Conservation (phyloP, 2,888 invertebrate species). For the Acleris laterana region DNA sequence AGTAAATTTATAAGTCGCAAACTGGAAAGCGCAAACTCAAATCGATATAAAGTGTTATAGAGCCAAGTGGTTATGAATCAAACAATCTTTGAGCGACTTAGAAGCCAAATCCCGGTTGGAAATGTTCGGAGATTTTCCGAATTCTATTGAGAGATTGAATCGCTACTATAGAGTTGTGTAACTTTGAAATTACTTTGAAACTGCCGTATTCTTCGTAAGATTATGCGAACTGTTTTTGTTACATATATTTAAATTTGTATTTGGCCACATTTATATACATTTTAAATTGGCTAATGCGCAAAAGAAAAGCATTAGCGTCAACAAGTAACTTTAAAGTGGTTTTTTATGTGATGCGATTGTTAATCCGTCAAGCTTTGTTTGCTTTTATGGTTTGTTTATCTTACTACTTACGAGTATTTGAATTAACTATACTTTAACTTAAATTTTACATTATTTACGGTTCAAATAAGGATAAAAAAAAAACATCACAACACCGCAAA, state of each 20-base stretch:
- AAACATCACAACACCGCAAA: too few species aligned
- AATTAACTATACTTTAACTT: too few species aligned
- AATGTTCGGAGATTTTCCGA: slow-evolving; percentile 43
- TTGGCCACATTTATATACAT: not conserved
- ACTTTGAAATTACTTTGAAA: slow-evolving; percentile 23
- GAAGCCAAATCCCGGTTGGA: slow-evolving; percentile 44
- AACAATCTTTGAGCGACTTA: slow-evolving; percentile 50
- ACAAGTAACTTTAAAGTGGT: not conserved
- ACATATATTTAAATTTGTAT: not conserved
- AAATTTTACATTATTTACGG: too few species aligned
- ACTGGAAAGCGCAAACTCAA: slow-evolving; percentile 36
- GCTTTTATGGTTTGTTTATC: too few species aligned
- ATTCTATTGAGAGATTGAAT: slow-evolving; percentile 27
- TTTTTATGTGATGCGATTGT: not conserved
- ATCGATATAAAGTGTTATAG: slow-evolving; percentile 39
- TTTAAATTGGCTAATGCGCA: not conserved
- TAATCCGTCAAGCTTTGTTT: too few species aligned
- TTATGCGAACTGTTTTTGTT: not conserved
- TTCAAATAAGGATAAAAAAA: too few species aligned
- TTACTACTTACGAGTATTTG: too few species aligned
- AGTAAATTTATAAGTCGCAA: not conserved
- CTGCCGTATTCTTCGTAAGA: slow-evolving; percentile 17
- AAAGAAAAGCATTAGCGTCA: not conserved
- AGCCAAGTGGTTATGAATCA: slow-evolving; percentile 37
- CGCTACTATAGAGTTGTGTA: slow-evolving; percentile 15